Base-by-base conservation (phyloP, 2,113 vertebrate species). In the Ceyx melanurus region DNA sequence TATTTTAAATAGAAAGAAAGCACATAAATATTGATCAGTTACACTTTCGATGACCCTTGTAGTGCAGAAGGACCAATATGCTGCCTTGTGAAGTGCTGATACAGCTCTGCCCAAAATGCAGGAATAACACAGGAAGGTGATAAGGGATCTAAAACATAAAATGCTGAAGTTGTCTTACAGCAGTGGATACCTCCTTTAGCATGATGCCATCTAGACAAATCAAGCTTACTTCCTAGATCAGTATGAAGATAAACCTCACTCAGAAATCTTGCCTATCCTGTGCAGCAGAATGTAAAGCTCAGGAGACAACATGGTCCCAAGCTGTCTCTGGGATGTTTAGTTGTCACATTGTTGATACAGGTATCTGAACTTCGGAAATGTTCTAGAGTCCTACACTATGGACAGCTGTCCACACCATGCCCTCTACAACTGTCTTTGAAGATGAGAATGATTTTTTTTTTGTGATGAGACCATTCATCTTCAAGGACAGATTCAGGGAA, bases 191-290 rank as follows among this genome's bases (percentile, higher is more conserved):
- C 0, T 0, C 11, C 26, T 50, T 70, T n/a, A 37, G 10, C 19
- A 11, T 23, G 10, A 7, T 1, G 1, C 29, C 5, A 1, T 37
- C 17, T n/a, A 45, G 10, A 9, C 40, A 57, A 61, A 50, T 11
- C 6, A 61, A 77, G 22, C 1, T 64, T 29, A 10, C 15, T 65
- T 74, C 42, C 42, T 15, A 28, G 17, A 11, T 3, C 4, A 21
- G 11, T 12, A 22, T 35, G 40, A n/a, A 61, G 35, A 16, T 21
- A 29, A 37, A 4, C 2, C 10, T 57, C 9, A 3, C 5, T 73
- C 20, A n/a, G 18, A 31, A 48, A n/a, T 15, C n/a, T 29, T 3
- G 0, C 13, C 25, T 13, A 54, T 14, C 1, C 5, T 2, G 0
- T 0, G 2, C 35, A 66, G 45, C 15, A 37, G 37, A 77, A 90